Conservation (phyloP, 2,888 invertebrate species). For the Papilio protenor region DNA sequence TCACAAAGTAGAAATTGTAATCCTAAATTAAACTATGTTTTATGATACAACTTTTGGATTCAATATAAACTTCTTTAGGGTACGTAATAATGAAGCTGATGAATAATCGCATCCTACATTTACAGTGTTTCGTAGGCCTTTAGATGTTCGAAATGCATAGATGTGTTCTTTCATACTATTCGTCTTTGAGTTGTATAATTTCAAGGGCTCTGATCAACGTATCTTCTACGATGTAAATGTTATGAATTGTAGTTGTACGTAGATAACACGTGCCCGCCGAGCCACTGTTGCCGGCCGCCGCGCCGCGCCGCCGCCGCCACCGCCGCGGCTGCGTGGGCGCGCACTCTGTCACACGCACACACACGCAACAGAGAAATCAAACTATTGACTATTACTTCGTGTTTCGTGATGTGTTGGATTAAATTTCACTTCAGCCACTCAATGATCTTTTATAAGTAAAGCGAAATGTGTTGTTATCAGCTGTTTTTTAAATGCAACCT, state of each 20-base stretch:
- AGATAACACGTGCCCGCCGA: slow-evolving; percentile 60
- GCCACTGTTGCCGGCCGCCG: slow-evolving; percentile 44
- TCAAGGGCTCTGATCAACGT: slow-evolving; percentile 51
- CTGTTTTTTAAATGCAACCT: background rate
- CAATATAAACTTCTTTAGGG: background rate
- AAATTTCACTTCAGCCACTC: slow-evolving; percentile 43
- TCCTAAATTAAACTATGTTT: background rate
- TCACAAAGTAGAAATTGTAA: slow-evolving; percentile 3
- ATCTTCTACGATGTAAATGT: slow-evolving; percentile 50
- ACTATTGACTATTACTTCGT: slow-evolving; percentile 26
- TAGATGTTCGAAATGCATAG: background rate
- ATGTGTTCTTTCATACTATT: background rate
- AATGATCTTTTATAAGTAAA: slow-evolving; percentile 49
- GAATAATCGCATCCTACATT: background rate
- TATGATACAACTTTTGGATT: background rate
- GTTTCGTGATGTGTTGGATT: slow-evolving; percentile 32
- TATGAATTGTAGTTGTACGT: slow-evolving; percentile 46
- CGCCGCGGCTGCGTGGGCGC: slow-evolving; percentile 47
- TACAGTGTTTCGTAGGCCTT: background rate
- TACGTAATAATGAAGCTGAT: background rate
- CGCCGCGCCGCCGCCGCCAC: slow-evolving; percentile 55
- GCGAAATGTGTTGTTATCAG: slow-evolving; percentile 8
- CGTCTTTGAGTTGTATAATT: slow-evolving; percentile 49
- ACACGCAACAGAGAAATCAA: slow-evolving; percentile 39
- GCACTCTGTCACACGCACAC: slow-evolving; percentile 15